These are phyloP conservation scores for Eupeodes latifasciatus DNA, from an alignment of 2,888 invertebrate species.

Conservation along the genomic window DNA sequence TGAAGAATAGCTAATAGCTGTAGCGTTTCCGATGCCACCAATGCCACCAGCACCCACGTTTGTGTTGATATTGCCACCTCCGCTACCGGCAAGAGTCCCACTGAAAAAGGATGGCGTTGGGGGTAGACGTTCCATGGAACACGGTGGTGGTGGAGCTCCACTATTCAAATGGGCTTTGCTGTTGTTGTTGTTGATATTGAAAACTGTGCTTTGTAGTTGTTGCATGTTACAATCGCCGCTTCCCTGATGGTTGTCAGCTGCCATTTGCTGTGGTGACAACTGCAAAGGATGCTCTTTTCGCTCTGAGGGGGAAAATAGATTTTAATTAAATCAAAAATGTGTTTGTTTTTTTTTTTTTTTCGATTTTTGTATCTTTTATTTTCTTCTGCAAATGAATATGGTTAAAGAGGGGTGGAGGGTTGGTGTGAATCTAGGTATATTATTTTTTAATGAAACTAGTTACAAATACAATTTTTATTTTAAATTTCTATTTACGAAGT, in stretches of 20 bases:
- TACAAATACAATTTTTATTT: not conserved
- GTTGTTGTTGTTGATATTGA: conserved; percentile 53
- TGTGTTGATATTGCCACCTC: conserved; percentile 16
- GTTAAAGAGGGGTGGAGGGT: not conserved
- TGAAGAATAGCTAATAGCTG: conserved; percentile 56
- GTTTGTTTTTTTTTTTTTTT: not conserved
- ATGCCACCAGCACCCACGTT: not conserved
- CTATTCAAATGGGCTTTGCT: conserved; percentile 77
- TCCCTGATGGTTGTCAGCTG: conserved; percentile 77
- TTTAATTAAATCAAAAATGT: conserved; percentile 44
- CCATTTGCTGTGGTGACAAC: conserved; percentile 80
- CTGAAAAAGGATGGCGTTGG: conserved; percentile 68
- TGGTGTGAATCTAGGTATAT: not conserved
- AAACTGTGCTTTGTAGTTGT: conserved; percentile 62
- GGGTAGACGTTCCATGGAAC: conserved; percentile 79
- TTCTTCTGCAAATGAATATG: conserved; percentile 12
- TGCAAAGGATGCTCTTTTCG: conserved; percentile 81
- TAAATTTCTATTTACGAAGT: not conserved
- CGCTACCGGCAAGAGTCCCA: conserved; percentile 40
- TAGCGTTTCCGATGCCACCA: not conserved
- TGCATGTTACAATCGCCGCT: conserved; percentile 60
- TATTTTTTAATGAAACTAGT: conserved; percentile 41
- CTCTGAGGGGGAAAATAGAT: conserved; percentile 77
- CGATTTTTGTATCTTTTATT: not conserved
- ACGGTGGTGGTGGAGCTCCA: conserved; percentile 80